Percentiles rank a stretch among this genome's conserved stretches.
phyloP scores from a whole-genome alignment of 2,888 invertebrate species.

The Ormyrus thymus region DNA sequence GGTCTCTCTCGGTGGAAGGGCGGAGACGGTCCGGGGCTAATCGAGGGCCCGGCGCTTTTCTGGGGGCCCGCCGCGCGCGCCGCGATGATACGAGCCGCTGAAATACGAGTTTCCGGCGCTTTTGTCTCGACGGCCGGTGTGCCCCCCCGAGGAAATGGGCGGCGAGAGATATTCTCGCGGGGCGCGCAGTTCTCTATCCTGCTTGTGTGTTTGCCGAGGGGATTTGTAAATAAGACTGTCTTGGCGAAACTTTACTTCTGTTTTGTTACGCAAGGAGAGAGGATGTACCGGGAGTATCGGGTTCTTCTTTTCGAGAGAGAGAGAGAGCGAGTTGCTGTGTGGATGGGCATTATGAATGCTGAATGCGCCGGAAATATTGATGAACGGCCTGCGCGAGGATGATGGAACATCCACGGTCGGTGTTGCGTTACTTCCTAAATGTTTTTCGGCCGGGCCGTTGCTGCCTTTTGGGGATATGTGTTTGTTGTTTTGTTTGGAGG shows the following conservation, averaged over 20 bases:
- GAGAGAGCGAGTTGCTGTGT: too few species aligned
- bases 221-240: conserved; percentile 21
- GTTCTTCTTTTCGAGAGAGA: background rate
- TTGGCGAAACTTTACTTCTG: background rate
- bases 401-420: too few species aligned
- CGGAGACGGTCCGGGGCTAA: conserved; percentile 4
- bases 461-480: background rate
- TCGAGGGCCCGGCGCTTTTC: background rate
- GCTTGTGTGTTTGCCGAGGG: conserved; percentile 22
- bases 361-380: conserved; percentile 31
- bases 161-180: conserved; percentile 6
- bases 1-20: background rate
- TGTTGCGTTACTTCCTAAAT: too few species aligned
- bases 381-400: background rate
- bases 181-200: background rate
- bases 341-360: background rate
- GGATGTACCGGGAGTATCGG: conserved; percentile 8
- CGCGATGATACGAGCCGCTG: background rate
- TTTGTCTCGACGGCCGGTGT: background rate
- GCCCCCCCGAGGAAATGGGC: conserved; percentile 48
- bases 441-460: too few species aligned
- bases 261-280: background rate
- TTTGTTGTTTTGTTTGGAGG: background rate
- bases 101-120: conserved; percentile 43
- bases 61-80: background rate